Base-by-base conservation (phyloP, 2,797 vertebrate genomes). In the Gallinago solitaria region DNA sequence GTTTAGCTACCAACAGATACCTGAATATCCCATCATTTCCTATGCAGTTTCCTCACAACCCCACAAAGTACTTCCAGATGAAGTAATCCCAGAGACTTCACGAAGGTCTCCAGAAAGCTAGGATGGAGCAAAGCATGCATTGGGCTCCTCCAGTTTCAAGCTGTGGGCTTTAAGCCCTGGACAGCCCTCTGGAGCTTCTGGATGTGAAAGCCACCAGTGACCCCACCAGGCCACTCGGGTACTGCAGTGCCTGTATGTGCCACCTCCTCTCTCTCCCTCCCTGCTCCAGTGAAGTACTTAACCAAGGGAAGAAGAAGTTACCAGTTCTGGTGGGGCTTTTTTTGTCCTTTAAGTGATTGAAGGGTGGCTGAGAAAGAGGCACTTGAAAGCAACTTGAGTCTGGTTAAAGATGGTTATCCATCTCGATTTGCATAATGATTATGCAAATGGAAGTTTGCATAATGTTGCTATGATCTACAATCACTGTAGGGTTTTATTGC, bases 381-480 rank as follows among this genome's bases (percentile, higher is more conserved):
- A 81, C 95, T 95, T 43, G 93, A 92, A 96, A 96, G 91, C 86
- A 94, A 23, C 91, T 88, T 12, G 69, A 80, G 89, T 23, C 94
- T 92, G 93, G 96, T 91, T 94, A 87, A 77, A 96, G 97, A 89
- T 94, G 91, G 93, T 93, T 95, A 96, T 95, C 95, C 84, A 76
- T 92, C 83, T 83, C 41, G 9, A 96, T 97, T 94, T 97, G 94
- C 97, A 97, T 96, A 96, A 87, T 25, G 64, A 86, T 96, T 96
- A 97, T 87, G 92, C 96, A 96, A 90, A 97, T 76, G 3, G 27
- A 0, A 0, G 30, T 76, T 92, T 87, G 92, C 90, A 96, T 75
- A 89, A 95, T 39, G 61, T 30, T 53, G 37, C 79, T 53, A 37
- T 85, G 88, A 91, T 95, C 93, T 95, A 86, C 78, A 33, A 48